Percentiles rank a stretch among this genome's conserved stretches.
phyloP scores from a whole-genome alignment of 2,113 vertebrate genomes.

The Hemibagrus wyckioides region DNA sequence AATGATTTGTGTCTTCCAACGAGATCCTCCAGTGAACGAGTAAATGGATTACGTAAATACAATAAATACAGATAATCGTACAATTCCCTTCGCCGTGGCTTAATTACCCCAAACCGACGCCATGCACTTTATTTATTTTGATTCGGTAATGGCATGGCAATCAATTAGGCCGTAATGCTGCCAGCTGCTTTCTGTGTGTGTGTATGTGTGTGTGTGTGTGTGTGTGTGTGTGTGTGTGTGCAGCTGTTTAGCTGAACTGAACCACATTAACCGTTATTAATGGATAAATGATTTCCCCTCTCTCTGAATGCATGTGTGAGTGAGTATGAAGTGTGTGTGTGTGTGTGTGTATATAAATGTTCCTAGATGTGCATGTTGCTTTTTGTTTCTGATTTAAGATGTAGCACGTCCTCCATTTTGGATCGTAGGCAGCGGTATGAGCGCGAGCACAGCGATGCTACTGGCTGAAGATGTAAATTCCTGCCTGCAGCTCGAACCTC shows the following conservation, averaged over 20 bases:
- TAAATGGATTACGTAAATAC: conserved; percentile 84
- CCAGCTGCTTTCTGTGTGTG: conserved; percentile 63
- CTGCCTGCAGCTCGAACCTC: neutral
- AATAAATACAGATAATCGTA: conserved; percentile 80
- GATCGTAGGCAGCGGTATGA: neutral
- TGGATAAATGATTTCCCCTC: conserved; percentile 51
- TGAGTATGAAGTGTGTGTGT: neutral
- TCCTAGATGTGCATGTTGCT: neutral
- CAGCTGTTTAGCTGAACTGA: conserved; percentile 50
- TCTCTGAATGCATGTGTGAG: conserved; percentile 9
- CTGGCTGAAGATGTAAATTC: neutral
- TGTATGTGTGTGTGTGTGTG: conserved; percentile 59
- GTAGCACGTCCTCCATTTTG: neutral
- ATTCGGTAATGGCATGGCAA: conserved; percentile 76
- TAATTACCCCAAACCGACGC: conserved; percentile 76
- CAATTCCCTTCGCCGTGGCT: conserved; percentile 74
- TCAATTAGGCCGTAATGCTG: conserved; percentile 73
- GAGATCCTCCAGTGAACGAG: conserved; percentile 74
- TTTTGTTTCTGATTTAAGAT: neutral
- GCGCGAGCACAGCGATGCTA: neutral
- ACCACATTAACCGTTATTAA: conserved; percentile 51
- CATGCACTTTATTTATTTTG: conserved; percentile 78
- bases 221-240: conserved; percentile 54
- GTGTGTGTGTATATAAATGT: neutral
- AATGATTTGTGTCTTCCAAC: conserved; percentile 77